phyloP scores from a whole-genome alignment of 2,888 invertebrate species.

The Nebria salina region DNA sequence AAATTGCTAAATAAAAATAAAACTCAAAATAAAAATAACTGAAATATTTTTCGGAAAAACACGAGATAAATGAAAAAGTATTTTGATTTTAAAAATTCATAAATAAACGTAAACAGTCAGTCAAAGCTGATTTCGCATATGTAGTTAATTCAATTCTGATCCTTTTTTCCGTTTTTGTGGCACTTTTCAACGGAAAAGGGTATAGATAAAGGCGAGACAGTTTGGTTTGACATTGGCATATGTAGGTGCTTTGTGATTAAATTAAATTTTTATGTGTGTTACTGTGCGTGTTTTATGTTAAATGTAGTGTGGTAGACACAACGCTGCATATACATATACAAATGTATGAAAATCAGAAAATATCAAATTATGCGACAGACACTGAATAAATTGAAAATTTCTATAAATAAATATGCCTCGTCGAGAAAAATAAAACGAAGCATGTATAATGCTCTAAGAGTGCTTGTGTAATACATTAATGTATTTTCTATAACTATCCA shows the following conservation, averaged over 20 bases:
- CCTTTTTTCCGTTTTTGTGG: neutral
- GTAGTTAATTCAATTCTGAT: neutral
- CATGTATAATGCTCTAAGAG: neutral
- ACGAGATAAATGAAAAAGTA: too few species aligned
- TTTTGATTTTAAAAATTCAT: too few species aligned
- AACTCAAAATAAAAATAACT: too few species aligned
- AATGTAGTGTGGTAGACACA: neutral
- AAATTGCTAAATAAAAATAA: too few species aligned
- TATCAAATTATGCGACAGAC: constrained; percentile 25
- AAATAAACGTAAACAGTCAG: too few species aligned
- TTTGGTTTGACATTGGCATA: neutral
- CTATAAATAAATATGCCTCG: constrained; percentile 19
- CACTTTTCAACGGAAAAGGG: neutral
- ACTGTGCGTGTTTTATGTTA: constrained; percentile 12
- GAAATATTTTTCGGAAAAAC: too few species aligned
- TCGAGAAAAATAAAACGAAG: neutral
- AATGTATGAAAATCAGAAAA: neutral
- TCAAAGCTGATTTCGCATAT: too few species aligned
- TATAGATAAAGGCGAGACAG: neutral
- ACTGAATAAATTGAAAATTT: constrained; percentile 25
- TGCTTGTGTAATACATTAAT: too few species aligned
- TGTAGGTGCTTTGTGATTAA: constrained; percentile 14
- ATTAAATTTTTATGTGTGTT: constrained; percentile 23
- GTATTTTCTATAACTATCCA: neutral
- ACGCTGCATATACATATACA: neutral